These are phyloP conservation scores for Cydia strobilella DNA, from an alignment of 1,140 invertebrate genomes.

Conservation along the genomic window DNA sequence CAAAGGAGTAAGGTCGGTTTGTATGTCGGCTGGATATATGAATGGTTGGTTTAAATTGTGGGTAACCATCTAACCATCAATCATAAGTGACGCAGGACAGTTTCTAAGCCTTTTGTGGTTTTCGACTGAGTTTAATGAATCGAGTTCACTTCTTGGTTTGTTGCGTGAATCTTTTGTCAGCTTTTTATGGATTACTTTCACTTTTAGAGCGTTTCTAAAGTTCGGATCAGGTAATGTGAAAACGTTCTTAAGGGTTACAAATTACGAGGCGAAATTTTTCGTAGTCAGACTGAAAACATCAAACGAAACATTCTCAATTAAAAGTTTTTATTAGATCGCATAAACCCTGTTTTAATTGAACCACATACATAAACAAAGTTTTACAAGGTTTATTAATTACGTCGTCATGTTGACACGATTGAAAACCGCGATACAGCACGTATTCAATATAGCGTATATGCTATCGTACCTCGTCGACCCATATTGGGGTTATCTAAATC, in stretches of 20 bases:
- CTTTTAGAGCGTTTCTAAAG: background rate
- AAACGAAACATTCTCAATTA: too few species aligned
- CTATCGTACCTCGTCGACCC: background rate
- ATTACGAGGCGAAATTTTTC: too few species aligned
- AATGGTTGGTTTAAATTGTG: background rate
- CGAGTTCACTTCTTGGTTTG: conserved; percentile 1
- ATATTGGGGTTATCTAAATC: background rate
- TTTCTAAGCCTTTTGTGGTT: conserved; percentile 28
- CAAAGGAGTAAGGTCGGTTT: conserved; percentile 37
- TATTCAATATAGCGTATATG: background rate
- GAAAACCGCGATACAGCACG: background rate
- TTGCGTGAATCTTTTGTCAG: conserved; percentile 1
- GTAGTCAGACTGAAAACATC: too few species aligned
- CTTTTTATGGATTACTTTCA: background rate
- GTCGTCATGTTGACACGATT: background rate
- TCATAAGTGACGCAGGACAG: conserved; percentile 49
- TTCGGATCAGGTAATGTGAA: background rate
- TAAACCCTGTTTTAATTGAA: background rate
- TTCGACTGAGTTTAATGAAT: conserved; percentile 2
- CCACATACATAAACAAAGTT: too few species aligned
- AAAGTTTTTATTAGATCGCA: background rate
- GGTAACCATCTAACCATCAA: conserved; percentile 47
- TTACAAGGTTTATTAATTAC: background rate
- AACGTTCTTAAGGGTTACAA: too few species aligned
- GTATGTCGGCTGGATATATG: conserved; percentile 28